Base-by-base conservation (phyloP, 2,797 vertebrate genomes). In the Pygocentrus nattereri region DNA sequence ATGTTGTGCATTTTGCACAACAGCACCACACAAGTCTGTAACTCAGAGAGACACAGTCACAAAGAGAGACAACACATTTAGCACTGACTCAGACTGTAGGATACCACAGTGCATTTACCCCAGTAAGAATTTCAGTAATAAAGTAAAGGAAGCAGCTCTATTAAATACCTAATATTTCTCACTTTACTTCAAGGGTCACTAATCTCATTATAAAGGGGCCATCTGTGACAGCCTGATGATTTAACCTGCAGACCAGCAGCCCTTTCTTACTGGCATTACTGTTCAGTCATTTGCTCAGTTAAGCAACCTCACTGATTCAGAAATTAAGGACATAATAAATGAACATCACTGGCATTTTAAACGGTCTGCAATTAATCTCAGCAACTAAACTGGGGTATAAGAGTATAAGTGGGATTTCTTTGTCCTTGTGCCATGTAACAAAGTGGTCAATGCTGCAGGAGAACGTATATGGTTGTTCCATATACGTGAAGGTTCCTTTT, bases 111-210 rank as follows among this genome's bases (percentile, higher is more conserved):
- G 41, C 41, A 44, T 41, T 30, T 62, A 31, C 8, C 59, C 2
- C 25, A 4, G 25, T 15, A 31, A 65, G 15, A 19, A 38, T 47
- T 69, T 13, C n/a, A 49, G 67, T 47, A 18, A 15, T 69, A n/a
- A 56, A 13, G 1, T 38, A 25, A 52, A 10, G 27, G 31, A 25
- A 56, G 54, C 52, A 47, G 67, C 58, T 73, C 12, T 31, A 52
- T 30, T 47, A 44, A 59, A 75, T 27, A 59, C 31, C 25, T 49
- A 68, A 16, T 67, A 54, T 25, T 23, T 69, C 64, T 69, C 50
- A 16, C 64, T 54, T 78, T 77, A 65, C 74, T 50, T 50, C 62
- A 68, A 84, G 82, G 84, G 85, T 80, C 73, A 59, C 54, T 58
- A 68, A 50, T 47, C 74, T 61, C 65, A 76, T 76, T 72, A 85